Conservation (phyloP, 1,140 invertebrate genomes). For the Bombus ignitus region DNA sequence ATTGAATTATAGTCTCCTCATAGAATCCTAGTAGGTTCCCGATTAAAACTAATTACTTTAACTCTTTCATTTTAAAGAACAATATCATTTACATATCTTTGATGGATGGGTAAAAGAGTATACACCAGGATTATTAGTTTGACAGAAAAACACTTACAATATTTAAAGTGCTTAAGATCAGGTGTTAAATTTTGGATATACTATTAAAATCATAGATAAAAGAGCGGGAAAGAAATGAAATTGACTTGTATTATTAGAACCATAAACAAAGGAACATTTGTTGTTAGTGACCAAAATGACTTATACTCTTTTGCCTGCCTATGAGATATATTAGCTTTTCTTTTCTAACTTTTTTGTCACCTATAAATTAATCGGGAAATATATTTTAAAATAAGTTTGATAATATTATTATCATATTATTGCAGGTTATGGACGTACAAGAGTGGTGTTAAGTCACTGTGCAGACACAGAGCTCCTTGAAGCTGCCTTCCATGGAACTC, state of each 20-base stretch:
- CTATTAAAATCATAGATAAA: no score
- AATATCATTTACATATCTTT: neutral
- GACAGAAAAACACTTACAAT: no score
- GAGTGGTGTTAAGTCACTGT: slow-evolving; percentile 78
- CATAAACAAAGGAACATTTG: no score
- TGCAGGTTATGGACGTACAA: slow-evolving; percentile 75
- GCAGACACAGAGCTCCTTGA: slow-evolving; percentile 77
- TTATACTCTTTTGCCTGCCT: no score
- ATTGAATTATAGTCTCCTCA: slow-evolving; percentile 15
- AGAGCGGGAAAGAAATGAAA: no score
- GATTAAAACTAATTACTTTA: slow-evolving; percentile 2
- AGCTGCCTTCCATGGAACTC: slow-evolving; percentile 76
- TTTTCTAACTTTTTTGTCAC: neutral
- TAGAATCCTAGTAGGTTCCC: slow-evolving; percentile 12
- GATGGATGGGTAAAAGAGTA: no score
- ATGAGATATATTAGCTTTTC: neutral
- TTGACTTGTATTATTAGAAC: no score
- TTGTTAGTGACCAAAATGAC: no score
- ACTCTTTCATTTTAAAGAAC: neutral
- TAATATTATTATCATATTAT: neutral
- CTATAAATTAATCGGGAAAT: neutral
- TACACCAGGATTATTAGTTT: no score
- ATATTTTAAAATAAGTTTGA: neutral
- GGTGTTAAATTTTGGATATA: no score
- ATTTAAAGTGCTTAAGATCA: no score